phyloP scores from a whole-genome alignment of 2,113 vertebrate species.

The Myiagra hebetior region DNA sequence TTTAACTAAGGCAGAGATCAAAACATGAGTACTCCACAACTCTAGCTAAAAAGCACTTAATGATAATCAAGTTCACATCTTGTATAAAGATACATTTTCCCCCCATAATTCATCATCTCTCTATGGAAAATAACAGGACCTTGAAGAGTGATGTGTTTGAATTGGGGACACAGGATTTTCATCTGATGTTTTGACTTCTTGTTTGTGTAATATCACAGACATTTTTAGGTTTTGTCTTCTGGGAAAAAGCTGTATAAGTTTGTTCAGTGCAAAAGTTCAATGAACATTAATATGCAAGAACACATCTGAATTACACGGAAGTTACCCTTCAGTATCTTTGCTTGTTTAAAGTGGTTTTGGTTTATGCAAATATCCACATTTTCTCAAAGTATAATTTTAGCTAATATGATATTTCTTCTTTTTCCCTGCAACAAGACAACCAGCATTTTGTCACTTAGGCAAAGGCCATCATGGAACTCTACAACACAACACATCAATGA shows the following conservation, averaged over 20 bases:
- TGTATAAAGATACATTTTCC: not conserved
- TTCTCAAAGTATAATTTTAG: not conserved
- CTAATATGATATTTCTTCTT: not conserved
- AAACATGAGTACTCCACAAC: not conserved
- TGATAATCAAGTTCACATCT: not conserved
- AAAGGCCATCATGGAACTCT: not conserved
- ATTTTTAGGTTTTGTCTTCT: not conserved
- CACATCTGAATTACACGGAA: not conserved
- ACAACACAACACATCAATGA: not conserved
- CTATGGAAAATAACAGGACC: not conserved
- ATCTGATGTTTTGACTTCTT: not conserved
- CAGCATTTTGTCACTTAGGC: conserved; percentile 13
- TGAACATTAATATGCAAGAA: not conserved
- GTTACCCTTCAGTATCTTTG: not conserved
- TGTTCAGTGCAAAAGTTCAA: not conserved
- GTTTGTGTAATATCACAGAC: not conserved
- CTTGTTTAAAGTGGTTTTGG: not conserved
- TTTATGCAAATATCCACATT: not conserved
- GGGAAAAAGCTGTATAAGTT: not conserved
- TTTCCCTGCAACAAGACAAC: not conserved
- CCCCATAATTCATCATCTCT: not conserved
- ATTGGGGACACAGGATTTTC: not conserved
- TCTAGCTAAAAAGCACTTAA: not conserved
- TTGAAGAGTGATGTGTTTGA: not conserved
- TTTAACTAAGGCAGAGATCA: conserved; percentile 30